phyloP scores from a whole-genome alignment of 2,888 invertebrate species.

The Adelphocoris suturalis region DNA sequence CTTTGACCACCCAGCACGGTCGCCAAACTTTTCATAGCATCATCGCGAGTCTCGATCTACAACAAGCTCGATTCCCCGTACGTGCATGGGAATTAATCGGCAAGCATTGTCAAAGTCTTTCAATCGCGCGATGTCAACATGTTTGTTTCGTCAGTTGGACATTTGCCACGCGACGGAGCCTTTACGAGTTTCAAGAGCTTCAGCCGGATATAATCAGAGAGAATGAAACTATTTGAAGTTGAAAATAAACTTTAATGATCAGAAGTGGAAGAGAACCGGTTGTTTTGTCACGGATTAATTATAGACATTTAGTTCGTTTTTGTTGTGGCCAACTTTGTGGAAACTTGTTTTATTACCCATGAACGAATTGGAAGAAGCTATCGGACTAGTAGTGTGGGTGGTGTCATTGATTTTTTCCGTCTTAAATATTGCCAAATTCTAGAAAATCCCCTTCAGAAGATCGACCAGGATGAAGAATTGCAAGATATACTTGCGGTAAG shows the following conservation, averaged over 20 bases:
- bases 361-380: no score
- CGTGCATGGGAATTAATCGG: not conserved
- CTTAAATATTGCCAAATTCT: no score
- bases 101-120: not conserved
- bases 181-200: not conserved
- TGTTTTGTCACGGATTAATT: conserved; percentile 40
- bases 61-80: not conserved
- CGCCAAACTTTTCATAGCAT: not conserved
- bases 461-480: no score
- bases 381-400: no score
- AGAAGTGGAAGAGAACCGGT: not conserved
- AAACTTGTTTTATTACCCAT: not conserved
- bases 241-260: conserved; percentile 42
- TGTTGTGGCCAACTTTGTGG: not conserved
- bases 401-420: no score
- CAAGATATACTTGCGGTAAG: no score
- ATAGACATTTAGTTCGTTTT: conserved; percentile 6
- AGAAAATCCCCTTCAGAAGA: no score
- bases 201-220: conserved; percentile 29
- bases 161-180: not conserved
- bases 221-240: conserved; percentile 42
- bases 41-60: not conserved
- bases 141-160: conserved; percentile 10
- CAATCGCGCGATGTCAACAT: conserved; percentile 16
- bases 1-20: no score